Conservation (phyloP, 2,113 vertebrate species). For the Sus scrofa region DNA sequence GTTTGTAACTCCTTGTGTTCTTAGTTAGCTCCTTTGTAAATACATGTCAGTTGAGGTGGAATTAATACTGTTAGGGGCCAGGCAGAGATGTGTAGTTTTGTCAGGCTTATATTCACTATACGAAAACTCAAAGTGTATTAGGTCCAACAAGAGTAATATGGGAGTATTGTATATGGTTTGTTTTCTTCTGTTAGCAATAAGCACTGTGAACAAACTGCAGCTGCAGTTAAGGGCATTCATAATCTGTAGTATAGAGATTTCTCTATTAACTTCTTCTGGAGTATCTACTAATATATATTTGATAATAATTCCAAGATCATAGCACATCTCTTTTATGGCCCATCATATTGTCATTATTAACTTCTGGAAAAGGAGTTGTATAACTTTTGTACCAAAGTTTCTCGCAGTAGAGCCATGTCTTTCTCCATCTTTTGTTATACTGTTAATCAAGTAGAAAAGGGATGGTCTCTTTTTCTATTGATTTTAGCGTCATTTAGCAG, state of each 20-base stretch:
- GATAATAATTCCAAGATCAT: too few relatives aligned
- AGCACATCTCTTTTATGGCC: too few relatives aligned
- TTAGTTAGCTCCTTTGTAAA: constrained; percentile 55
- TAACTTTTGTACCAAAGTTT: constrained; percentile 50
- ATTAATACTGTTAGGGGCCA: constrained; percentile 34
- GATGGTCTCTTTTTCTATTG: not conserved
- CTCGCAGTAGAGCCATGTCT: not conserved
- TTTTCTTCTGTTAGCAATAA: constrained; percentile 50
- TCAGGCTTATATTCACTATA: constrained; percentile 9
- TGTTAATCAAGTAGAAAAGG: constrained; percentile 28
- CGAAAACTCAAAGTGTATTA: not conserved
- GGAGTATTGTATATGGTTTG: not conserved
- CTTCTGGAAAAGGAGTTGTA: constrained; percentile 3
- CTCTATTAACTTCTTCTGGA: too few relatives aligned
- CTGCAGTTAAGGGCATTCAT: not conserved
- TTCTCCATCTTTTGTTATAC: constrained; percentile 35
- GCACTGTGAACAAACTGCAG: not conserved
- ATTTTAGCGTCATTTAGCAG: constrained; percentile 40
- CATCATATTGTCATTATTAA: not conserved
- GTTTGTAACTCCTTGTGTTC: constrained; percentile 63
- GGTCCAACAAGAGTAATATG: constrained; percentile 22
- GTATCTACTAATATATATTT: too few relatives aligned
- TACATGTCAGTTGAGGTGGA: constrained; percentile 5
- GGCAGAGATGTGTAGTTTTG: constrained; percentile 60
- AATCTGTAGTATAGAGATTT: constrained; percentile 17